phyloP scores from a whole-genome alignment of 1,140 invertebrate species.

The Ectropis grisescens region DNA sequence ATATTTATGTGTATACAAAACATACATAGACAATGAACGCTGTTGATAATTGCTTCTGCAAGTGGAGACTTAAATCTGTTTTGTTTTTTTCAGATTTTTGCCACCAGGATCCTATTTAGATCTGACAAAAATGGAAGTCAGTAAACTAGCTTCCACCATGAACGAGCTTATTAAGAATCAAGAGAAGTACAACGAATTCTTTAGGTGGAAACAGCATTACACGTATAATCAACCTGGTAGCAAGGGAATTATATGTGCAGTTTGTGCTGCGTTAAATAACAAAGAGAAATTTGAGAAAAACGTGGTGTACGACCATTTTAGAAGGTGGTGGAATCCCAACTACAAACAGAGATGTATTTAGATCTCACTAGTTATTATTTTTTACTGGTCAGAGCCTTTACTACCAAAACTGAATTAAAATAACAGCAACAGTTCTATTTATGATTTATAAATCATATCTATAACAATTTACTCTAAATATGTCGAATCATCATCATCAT shows the following conservation, averaged over 20 bases:
- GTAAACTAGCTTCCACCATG: conserved; percentile 26
- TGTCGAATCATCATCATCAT: no score
- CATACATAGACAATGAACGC: no score
- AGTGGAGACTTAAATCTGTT: no score
- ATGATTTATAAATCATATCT: no score
- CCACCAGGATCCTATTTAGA: conserved; percentile 47
- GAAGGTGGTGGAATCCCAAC: conserved; percentile 40
- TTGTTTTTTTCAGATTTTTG: conserved; percentile 35
- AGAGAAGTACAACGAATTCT: conserved; percentile 27
- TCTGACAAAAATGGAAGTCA: conserved; percentile 12
- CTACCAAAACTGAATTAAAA: no score
- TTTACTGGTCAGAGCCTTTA: no score
- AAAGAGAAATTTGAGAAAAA: conserved; percentile 13
- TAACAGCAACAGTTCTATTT: no score
- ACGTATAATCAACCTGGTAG: conserved; percentile 23
- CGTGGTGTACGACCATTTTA: conserved; percentile 30
- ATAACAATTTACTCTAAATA: no score
- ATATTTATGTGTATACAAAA: not conserved
- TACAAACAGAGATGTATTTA: conserved; percentile 30
- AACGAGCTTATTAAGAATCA: conserved; percentile 20
- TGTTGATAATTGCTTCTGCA: no score
- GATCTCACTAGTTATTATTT: no score
- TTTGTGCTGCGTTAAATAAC: conserved; percentile 39
- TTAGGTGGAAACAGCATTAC: conserved; percentile 39
- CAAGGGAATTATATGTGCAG: conserved; percentile 27